These are phyloP conservation scores for Arctia plantaginis DNA, from an alignment of 2,888 invertebrate genomes.

Conservation along the genomic window DNA sequence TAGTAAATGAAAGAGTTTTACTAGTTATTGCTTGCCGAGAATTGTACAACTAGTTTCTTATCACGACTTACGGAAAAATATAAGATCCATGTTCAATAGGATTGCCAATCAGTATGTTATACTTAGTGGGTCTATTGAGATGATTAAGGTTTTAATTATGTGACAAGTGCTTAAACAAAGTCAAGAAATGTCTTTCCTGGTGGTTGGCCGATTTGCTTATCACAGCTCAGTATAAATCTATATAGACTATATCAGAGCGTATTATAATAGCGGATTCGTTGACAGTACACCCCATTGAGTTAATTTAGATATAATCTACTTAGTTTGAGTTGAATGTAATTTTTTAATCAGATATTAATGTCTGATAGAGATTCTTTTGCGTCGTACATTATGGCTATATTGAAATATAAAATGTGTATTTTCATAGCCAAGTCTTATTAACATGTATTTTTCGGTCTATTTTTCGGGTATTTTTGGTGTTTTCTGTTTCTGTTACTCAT, in stretches of 20 bases:
- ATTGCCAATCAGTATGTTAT: constrained; percentile 9
- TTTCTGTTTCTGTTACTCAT: neutral
- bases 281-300: neutral
- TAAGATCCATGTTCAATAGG: constrained; percentile 56
- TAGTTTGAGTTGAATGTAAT: neutral
- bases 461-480: neutral
- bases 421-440: neutral
- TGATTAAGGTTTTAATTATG: neutral
- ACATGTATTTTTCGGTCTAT: no score
- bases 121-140: neutral
- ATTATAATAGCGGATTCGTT: neutral
- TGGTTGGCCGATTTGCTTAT: neutral
- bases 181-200: neutral
- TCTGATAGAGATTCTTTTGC: neutral
- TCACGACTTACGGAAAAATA: constrained; percentile 53
- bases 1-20: constrained; percentile 73
- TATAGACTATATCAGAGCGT: neutral
- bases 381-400: neutral
- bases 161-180: neutral
- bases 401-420: no score
- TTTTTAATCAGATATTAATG: neutral
- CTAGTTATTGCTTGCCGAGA: constrained; percentile 56
- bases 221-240: neutral
- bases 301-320: neutral
- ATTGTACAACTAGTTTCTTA: constrained; percentile 59